Evolutionary conservation across 92 coral and sea anemone genomes (phyloP).

Genomic region (Montipora capitata): DNA sequence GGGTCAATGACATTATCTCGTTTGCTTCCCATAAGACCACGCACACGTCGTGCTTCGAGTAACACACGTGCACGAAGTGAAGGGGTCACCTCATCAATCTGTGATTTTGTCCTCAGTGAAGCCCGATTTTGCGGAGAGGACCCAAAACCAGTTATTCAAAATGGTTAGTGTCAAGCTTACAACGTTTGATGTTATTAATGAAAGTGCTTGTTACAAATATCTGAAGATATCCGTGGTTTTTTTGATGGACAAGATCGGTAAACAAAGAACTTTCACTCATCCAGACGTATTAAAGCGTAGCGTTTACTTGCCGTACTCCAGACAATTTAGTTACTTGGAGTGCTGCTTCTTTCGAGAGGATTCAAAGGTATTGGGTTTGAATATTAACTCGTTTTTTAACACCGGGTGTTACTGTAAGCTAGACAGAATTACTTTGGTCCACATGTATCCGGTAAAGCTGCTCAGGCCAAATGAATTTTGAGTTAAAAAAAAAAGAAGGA

Average conservation of each 20-base stretch:
- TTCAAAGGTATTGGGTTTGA: too few relatives aligned
- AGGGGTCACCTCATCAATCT: not conserved
- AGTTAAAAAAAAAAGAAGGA: too few relatives aligned
- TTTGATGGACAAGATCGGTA: not conserved
- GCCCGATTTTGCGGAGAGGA: conserved; percentile 59
- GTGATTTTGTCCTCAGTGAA: conserved; percentile 55
- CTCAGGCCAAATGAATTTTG: too few relatives aligned
- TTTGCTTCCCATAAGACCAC: conserved; percentile 15
- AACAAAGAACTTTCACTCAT: too few relatives aligned
- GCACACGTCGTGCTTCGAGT: not conserved
- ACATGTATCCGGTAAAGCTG: too few relatives aligned
- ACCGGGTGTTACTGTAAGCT: too few relatives aligned
- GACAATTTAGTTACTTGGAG: too few relatives aligned
- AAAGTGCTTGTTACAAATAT: not conserved
- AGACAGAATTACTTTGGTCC: too few relatives aligned
- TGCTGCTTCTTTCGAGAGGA: too few relatives aligned
- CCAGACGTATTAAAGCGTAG: too few relatives aligned
- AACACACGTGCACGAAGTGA: conserved; percentile 27
- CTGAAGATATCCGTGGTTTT: not conserved
- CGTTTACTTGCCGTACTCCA: too few relatives aligned
- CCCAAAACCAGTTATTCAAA: conserved; percentile 13
- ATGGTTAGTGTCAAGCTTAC: conserved; percentile 15
- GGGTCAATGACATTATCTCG: not conserved
- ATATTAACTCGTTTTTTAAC: too few relatives aligned
- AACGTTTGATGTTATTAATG: not conserved